These are phyloP conservation scores for Microdon myrmicae DNA, from an alignment of 2,888 invertebrate genomes.

Conservation along the genomic window DNA sequence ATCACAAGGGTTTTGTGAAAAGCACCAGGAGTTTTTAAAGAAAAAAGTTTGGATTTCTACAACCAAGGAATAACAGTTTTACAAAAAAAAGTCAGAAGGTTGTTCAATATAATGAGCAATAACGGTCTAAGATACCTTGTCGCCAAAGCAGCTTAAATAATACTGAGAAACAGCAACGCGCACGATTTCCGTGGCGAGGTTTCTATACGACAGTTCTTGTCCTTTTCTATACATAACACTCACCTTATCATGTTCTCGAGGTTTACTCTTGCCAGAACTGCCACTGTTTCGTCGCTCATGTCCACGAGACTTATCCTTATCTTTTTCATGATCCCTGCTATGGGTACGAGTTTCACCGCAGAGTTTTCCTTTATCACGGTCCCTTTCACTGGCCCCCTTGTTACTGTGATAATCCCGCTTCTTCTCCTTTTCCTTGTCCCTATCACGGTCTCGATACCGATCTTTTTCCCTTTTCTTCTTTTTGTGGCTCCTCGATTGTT, in stretches of 20 bases:
- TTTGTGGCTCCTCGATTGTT: conserved; percentile 61
- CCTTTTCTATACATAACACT: conserved; percentile 53
- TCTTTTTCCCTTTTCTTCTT: conserved; percentile 66
- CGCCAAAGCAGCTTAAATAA: too few relatives aligned
- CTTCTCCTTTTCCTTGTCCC: conserved; percentile 49
- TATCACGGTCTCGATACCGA: conserved; percentile 56
- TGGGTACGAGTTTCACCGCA: conserved; percentile 20
- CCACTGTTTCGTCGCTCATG: conserved; percentile 39
- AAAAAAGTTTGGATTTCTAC: too few relatives aligned
- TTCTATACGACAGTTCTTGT: conserved; percentile 44
- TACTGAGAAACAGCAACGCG: too few relatives aligned
- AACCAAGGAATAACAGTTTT: too few relatives aligned
- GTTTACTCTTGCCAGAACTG: conserved; percentile 41
- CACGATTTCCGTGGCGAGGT: conserved; percentile 48
- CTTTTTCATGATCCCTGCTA: conserved; percentile 33
- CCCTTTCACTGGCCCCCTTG: conserved; percentile 20
- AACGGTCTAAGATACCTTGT: conserved; percentile 29
- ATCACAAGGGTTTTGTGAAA: too few relatives aligned
- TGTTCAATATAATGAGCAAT: conserved; percentile 13
- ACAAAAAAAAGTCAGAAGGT: too few relatives aligned
- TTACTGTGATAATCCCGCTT: conserved; percentile 34
- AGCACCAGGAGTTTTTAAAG: too few relatives aligned
- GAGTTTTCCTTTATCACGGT: conserved; percentile 33
- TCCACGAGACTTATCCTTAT: conserved; percentile 54
- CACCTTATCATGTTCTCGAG: conserved; percentile 57